phyloP scores from a whole-genome alignment of 2,797 vertebrate genomes.

The Hemitrygon akajei region DNA sequence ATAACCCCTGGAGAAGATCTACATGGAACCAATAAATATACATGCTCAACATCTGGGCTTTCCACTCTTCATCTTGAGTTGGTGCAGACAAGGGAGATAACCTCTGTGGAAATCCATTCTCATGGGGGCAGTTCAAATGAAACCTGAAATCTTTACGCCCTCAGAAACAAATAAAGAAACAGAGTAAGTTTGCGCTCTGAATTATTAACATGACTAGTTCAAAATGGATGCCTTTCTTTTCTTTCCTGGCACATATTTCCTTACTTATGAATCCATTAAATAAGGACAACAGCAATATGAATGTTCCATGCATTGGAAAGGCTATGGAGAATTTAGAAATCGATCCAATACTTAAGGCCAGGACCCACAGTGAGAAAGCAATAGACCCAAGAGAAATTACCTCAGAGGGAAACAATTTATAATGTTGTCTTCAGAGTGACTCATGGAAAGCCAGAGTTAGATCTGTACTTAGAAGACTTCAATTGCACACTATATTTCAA shows the following conservation, averaged over 20 bases:
- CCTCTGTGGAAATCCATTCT: too few species aligned
- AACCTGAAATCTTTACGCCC: background rate
- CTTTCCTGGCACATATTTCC: background rate
- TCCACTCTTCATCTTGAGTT: too few species aligned
- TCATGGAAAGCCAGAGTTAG: background rate
- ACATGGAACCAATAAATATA: too few species aligned
- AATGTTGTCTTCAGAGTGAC: background rate
- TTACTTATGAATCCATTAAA: background rate
- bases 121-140: background rate
- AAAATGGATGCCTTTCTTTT: background rate
- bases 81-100: too few species aligned
- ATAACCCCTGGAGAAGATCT: too few species aligned
- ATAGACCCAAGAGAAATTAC: background rate
- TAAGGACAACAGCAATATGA: background rate
- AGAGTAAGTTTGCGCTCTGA: background rate
- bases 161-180: background rate
- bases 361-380: background rate
- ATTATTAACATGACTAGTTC: background rate
- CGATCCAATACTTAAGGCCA: background rate
- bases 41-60: too few species aligned
- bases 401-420: background rate
- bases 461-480: background rate
- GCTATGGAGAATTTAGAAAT: background rate
- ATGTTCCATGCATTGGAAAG: background rate
- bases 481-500: background rate